Conservation (phyloP, 2,888 invertebrate genomes). For the Rambutsinella grinnellia region DNA sequence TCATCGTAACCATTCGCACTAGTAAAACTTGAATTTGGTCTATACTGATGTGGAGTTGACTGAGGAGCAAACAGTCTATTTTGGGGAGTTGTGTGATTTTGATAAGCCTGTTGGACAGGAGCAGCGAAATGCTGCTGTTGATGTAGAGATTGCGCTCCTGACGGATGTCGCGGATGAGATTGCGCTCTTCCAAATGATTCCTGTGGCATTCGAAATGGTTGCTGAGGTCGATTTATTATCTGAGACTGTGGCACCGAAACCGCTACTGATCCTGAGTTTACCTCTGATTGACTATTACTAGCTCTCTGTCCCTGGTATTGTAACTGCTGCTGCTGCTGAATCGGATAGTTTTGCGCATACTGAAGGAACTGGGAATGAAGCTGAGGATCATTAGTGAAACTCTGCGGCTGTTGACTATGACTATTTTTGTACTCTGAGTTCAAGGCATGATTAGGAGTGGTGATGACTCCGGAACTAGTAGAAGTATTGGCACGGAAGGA, state of each 20-base stretch:
- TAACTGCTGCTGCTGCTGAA: neutral
- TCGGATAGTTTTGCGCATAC: constrained; percentile 58
- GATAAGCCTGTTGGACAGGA: constrained; percentile 15
- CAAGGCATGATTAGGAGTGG: neutral
- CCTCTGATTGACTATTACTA: constrained; percentile 1
- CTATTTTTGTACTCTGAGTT: constrained; percentile 46
- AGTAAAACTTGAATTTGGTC: neutral
- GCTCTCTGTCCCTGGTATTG: neutral
- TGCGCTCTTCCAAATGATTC: neutral
- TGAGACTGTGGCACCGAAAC: neutral
- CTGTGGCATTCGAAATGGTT: neutral
- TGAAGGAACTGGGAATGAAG: constrained; percentile 64
- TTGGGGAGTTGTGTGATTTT: neutral
- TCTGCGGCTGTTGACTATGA: constrained; percentile 22
- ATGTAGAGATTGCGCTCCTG: constrained; percentile 8
- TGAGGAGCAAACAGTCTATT: neutral
- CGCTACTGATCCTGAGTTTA: too few relatives aligned
- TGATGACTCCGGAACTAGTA: neutral
- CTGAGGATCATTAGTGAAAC: constrained; percentile 64
- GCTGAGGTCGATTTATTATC: too few relatives aligned
- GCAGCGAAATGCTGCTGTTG: constrained; percentile 1
- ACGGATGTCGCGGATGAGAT: neutral
- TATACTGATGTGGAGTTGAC: constrained; percentile 5
- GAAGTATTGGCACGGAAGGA: neutral
- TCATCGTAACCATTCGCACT: constrained; percentile 40